phyloP scores from a whole-genome alignment of 2,113 vertebrate species.

The Lepus americanus region DNA sequence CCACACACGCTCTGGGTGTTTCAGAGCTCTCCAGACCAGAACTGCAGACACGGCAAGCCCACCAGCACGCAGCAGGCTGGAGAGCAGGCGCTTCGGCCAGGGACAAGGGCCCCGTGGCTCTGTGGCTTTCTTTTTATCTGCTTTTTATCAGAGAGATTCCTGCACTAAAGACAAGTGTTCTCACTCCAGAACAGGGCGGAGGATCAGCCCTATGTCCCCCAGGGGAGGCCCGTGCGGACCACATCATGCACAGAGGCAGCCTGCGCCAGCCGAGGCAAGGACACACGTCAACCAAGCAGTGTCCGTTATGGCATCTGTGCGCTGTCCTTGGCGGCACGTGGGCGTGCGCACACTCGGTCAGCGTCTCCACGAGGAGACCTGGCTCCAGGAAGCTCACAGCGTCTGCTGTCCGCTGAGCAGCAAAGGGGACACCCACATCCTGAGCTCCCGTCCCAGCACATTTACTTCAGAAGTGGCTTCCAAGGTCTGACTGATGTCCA shows the following conservation, averaged over 20 bases:
- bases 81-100: neutral
- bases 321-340: too few species aligned
- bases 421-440: neutral
- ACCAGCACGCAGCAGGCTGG: rapidly evolving
- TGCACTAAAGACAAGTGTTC: too few species aligned
- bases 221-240: neutral
- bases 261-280: neutral
- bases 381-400: neutral
- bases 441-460: neutral
- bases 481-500: too few species aligned
- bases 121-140: too few species aligned
- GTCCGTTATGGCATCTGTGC: neutral
- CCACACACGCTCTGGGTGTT: neutral
- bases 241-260: neutral
- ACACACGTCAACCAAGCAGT: neutral
- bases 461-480: neutral
- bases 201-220: neutral
- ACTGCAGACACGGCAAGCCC: neutral
- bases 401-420: neutral
- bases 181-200: too few species aligned
- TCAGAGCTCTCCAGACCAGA: neutral
- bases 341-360: neutral
- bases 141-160: too few species aligned
- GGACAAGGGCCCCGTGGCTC: too few species aligned
- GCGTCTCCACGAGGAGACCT: neutral